phyloP scores from a whole-genome alignment of 2,888 invertebrate genomes.

The Harpalus rufipes region DNA sequence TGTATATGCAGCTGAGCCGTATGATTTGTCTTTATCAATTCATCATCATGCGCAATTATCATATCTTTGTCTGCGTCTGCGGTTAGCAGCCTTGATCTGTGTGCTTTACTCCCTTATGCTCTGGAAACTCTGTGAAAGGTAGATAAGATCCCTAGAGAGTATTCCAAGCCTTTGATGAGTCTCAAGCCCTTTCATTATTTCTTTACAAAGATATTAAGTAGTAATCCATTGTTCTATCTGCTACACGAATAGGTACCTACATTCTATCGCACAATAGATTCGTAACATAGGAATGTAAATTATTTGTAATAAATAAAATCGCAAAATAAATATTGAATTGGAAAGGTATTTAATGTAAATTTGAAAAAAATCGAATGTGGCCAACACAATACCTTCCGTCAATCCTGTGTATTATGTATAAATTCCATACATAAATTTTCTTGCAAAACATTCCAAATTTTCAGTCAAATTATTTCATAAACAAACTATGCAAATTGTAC shows the following conservation, averaged over 20 bases:
- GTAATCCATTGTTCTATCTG: conserved; percentile 23
- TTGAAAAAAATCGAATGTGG: too few species aligned
- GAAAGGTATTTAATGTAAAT: too few species aligned
- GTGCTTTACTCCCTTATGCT: conserved; percentile 26
- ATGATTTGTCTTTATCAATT: conserved; percentile 18
- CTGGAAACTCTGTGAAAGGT: conserved; percentile 44
- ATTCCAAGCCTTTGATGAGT: conserved; percentile 40
- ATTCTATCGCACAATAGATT: not conserved
- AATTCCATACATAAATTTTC: too few species aligned
- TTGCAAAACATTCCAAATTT: too few species aligned
- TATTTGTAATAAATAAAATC: too few species aligned
- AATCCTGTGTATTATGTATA: too few species aligned
- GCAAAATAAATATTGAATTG: too few species aligned
- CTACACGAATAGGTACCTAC: not conserved
- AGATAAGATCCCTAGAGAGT: conserved; percentile 40
- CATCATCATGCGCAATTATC: conserved; percentile 34
- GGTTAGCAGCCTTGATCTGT: conserved; percentile 26
- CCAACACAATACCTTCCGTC: too few species aligned
- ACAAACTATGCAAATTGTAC: too few species aligned
- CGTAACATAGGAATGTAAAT: not conserved
- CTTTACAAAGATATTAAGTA: conserved; percentile 35
- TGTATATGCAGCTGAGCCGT: not conserved
- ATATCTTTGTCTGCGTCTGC: conserved; percentile 44
- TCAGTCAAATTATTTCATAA: too few species aligned
- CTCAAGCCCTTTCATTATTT: conserved; percentile 37